These are phyloP conservation scores for Leptobrachium leishanense DNA, from an alignment of 2,113 vertebrate species.

Conservation along the genomic window DNA sequence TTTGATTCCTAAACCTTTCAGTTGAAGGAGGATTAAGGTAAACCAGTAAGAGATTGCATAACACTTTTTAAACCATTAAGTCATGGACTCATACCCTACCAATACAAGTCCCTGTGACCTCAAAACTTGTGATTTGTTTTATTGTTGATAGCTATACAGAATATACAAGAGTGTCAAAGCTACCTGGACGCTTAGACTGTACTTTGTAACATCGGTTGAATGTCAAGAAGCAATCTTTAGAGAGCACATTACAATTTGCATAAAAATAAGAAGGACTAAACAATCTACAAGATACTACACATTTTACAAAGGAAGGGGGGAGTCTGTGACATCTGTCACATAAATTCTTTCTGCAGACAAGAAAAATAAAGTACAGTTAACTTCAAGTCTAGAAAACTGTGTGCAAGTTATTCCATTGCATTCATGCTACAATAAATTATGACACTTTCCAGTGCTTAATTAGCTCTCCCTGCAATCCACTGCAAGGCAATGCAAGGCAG, in stretches of 20 bases:
- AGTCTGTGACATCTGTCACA: constrained; percentile 31
- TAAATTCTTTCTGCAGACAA: constrained; percentile 21
- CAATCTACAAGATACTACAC: constrained; percentile 43
- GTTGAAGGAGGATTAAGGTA: constrained; percentile 10
- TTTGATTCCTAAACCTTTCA: constrained; percentile 28
- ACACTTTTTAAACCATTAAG: constrained; percentile 31
- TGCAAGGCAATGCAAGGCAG: constrained; percentile 24
- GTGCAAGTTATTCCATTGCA: constrained; percentile 47
- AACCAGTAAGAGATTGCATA: constrained; percentile 40
- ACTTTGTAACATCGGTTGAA: constrained; percentile 29
- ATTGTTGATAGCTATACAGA: constrained; percentile 25
- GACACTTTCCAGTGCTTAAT: constrained; percentile 48
- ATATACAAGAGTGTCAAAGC: constrained; percentile 38
- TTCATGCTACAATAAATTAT: constrained; percentile 50
- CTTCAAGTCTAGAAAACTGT: constrained; percentile 44
- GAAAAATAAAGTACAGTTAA: constrained; percentile 41
- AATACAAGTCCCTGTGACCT: not conserved
- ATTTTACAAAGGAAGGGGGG: constrained; percentile 33
- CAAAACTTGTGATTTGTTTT: constrained; percentile 12
- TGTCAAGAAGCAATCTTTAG: constrained; percentile 21
- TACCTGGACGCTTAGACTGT: constrained; percentile 15
- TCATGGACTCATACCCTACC: not conserved
- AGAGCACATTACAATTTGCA: constrained; percentile 41
- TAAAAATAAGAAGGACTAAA: constrained; percentile 36
- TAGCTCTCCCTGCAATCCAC: constrained; percentile 23